Evolutionary conservation across 2,113 vertebrate genomes (phyloP), one percentile per base, ranked within the genome.

Genomic region (Neolamprologus kungweensis): DNA sequence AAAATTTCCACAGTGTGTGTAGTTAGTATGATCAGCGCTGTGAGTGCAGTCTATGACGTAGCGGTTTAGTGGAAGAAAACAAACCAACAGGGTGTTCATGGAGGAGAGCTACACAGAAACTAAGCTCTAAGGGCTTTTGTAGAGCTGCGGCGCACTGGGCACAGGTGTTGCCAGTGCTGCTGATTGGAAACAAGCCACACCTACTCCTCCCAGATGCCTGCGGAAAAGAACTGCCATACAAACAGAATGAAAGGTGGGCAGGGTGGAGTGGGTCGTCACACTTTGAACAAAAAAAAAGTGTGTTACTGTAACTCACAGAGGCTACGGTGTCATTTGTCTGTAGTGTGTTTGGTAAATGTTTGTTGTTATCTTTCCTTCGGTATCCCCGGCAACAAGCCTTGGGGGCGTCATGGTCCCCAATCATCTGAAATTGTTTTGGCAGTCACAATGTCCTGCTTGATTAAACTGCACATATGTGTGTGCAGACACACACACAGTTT

Each of bases 391-490:
- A 94, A 95, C 93, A 45, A 50, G 80, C 88, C 90, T 90, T 16
- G 7, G 84, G 63, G 90, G 65, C 26, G 35, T 87, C 83, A 82
- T 42, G 88, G 85, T 93, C 83, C 73, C 89, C 80, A 91, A 87
- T 95, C 91, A 90, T 93, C 90, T 92, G 91, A 93, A 90, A 88
- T 84, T 88, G 91, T 92, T 91, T 88, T 90, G 80, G 85, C 90
- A 91, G 87, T 85, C 88, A 82, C 9, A 2, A 33, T 90, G 91
- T 88, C 85, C 33, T 11, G 40, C 17, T 85, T 91, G 54, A 92
- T 85, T 90, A 85, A 88, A 83, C 45, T 40, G 79, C 87, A 28
- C 75, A 75, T 78, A 51, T 65, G 31, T 75, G 65, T 26, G 37
- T 45, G 28, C 23, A 47, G 50, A 54, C 87, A 68, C 65, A 82